Conservation (phyloP, 2,113 vertebrate genomes). For the Ophthalmolycus amberensis region DNA sequence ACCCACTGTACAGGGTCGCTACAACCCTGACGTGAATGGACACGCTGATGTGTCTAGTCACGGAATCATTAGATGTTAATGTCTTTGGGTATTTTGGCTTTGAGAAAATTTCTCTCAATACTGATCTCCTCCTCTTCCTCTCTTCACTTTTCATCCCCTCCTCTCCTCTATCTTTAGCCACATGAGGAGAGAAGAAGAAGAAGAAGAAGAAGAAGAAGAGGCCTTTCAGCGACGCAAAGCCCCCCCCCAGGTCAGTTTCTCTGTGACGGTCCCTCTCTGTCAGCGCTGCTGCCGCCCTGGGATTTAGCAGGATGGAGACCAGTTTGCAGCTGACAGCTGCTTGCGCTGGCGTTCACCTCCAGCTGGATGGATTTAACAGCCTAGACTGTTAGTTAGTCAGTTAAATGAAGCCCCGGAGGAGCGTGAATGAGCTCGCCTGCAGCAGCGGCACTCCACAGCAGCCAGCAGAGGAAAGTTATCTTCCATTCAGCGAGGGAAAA, state of each 20-base stretch:
- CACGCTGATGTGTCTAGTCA: background rate
- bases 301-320: conserved; percentile 52
- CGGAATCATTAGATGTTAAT: background rate
- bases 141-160: background rate
- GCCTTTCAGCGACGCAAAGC: conserved; percentile 26
- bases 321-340: conserved; percentile 70
- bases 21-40: background rate
- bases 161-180: background rate
- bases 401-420: conserved; percentile 78
- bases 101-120: background rate
- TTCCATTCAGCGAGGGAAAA: conserved; percentile 44
- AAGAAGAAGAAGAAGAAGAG: background rate
- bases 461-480: conserved; percentile 55
- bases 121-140: background rate
- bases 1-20: too few species aligned
- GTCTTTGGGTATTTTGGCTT: background rate
- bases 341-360: conserved; percentile 62
- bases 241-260: conserved; percentile 20
- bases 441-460: conserved; percentile 55
- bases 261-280: conserved; percentile 41
- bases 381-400: conserved; percentile 72
- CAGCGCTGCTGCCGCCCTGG: conserved; percentile 35
- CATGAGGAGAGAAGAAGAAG: background rate
- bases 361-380: conserved; percentile 76
- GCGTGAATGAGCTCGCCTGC: conserved; percentile 49